Base-by-base conservation (phyloP, 2,888 invertebrate genomes). In the Zhengitettix transpicula region DNA sequence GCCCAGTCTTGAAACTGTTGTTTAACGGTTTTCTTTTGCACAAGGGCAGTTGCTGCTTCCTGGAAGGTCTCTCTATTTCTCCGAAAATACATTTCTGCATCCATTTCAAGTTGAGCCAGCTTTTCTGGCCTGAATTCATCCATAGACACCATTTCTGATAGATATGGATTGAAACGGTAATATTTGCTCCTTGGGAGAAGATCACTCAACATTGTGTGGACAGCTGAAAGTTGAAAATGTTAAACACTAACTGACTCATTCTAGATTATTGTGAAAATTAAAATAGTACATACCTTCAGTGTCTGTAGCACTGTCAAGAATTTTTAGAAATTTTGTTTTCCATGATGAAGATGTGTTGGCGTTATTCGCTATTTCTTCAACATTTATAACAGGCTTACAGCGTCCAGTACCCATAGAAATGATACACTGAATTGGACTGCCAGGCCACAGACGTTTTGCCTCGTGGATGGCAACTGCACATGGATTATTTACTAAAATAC, bases 401-500 rank as follows among this genome's bases (percentile, higher is more conserved):
- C 81, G 77, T 40, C 86, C 86, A 5, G 90, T 93, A 47, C 94
- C 93, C 58, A 91, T 79, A 0, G 91, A 92, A 54, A 95, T 79
- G 0, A 95, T 82, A 67, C 89, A 87, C 65, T 84, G 84, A 54
- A 93, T 76, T 0, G 81, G 77, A 61, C 76, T 79, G 52, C 82
- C 77, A 0, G 92, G 92, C 87, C 87, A 95, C 55, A 95, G 73
- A 44, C 86, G 78, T 65, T 83, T 83, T 0, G 90, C 87, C 74
- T 95, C 95, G 70, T 92, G 92, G 53, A 94, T 77, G 0, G 89
- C 95, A 10, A 94, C 82, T 3, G 89, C 89, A 12, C 90, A 84
- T 0, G 93, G 93, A 74, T 94, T 95, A 75, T 93, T 94, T 12
- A 85, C 84, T 71, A 91, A 75, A 67, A 92, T 82, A 41, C 93